Conservation (phyloP, 2,113 vertebrate genomes). For the Corydoras sp. region DNA sequence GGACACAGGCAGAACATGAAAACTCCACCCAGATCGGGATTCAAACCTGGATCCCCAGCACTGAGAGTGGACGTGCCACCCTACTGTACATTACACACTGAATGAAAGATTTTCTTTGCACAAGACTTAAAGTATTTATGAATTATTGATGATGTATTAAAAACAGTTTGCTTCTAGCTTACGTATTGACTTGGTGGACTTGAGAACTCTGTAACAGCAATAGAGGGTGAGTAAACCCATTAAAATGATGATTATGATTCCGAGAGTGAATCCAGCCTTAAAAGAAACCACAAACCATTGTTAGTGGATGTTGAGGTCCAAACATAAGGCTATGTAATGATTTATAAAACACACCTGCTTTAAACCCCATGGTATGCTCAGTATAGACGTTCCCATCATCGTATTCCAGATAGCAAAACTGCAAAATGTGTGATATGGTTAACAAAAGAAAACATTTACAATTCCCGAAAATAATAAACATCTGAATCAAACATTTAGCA, state of each 20-base stretch:
- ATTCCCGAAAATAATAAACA: not conserved
- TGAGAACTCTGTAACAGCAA: conserved; percentile 87
- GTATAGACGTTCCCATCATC: conserved; percentile 99
- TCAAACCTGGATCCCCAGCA: too few species aligned
- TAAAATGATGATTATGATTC: conserved; percentile 76
- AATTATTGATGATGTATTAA: not conserved
- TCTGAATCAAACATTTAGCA: not conserved
- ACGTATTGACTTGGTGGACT: conserved; percentile 84
- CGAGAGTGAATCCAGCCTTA: conserved; percentile 91
- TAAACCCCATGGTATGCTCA: conserved; percentile 96
- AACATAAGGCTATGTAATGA: not conserved
- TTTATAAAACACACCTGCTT: conserved; percentile 77
- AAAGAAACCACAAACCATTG: not conserved
- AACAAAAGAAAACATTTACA: not conserved
- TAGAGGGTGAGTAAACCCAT: conserved; percentile 88
- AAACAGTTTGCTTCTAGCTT: conserved; percentile 52
- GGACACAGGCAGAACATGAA: too few species aligned
- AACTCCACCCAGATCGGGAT: too few species aligned
- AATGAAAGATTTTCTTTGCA: too few species aligned
- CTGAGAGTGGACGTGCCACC: too few species aligned
- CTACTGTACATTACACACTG: too few species aligned
- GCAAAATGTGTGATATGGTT: not conserved
- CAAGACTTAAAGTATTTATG: too few species aligned
- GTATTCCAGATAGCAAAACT: conserved; percentile 99
- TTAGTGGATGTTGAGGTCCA: too few species aligned